phyloP scores from a whole-genome alignment of 2,113 vertebrate species.

The Hipposideros armiger region DNA sequence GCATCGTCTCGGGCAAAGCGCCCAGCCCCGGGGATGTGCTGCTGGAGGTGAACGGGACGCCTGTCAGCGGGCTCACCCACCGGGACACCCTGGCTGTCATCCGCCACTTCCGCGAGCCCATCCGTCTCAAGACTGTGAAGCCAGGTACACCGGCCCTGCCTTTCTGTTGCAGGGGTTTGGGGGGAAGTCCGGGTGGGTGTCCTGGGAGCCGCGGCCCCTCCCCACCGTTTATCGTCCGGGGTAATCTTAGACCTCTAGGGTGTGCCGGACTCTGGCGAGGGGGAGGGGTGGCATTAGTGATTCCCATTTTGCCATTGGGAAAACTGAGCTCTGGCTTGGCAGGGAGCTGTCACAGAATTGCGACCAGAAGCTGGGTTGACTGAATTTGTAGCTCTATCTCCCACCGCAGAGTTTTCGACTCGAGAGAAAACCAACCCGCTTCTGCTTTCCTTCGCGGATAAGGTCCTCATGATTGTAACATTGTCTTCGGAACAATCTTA shows the following conservation, averaged over 20 bases:
- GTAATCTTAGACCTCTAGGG: not conserved
- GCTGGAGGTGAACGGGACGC: conserved; percentile 97
- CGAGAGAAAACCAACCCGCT: not conserved
- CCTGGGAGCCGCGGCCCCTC: not conserved
- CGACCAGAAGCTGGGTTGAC: not conserved
- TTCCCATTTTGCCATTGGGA: conserved; percentile 59
- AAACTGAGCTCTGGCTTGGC: conserved; percentile 49
- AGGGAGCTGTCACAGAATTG: not conserved
- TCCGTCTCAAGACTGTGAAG: conserved; percentile 96
- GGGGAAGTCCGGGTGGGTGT: not conserved
- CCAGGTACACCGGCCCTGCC: conserved; percentile 88
- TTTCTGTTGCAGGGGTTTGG: no score
- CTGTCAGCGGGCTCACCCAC: conserved; percentile 96
- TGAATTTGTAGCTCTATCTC: not conserved
- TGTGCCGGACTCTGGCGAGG: not conserved
- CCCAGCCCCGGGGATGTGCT: conserved; percentile 94
- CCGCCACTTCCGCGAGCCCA: conserved; percentile 95
- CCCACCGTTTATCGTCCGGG: not conserved
- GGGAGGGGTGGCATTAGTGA: not conserved
- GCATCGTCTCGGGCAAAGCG: conserved; percentile 89
- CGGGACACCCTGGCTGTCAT: conserved; percentile 96
- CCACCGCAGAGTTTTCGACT: conserved; percentile 47
- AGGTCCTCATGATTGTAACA: not conserved
- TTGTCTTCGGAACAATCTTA: conserved; percentile 31
- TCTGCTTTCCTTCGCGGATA: not conserved